Base-by-base conservation (phyloP, 1,140 invertebrate genomes). In the Plodia interpunctella region DNA sequence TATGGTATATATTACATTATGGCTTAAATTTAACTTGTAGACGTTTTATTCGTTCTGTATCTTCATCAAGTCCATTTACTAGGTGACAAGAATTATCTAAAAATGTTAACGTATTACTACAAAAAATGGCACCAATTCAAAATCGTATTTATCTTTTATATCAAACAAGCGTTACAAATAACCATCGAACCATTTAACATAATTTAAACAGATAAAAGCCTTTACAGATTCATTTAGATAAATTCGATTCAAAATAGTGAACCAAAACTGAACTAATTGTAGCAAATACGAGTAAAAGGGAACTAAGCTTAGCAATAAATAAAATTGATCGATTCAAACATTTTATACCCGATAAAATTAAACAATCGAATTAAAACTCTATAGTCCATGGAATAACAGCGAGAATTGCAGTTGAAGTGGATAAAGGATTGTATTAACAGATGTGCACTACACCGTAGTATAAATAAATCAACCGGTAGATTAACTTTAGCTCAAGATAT, bases 341-440 rank as follows among this genome's bases (percentile, higher is more conserved):
- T 44, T 44, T 44, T 15, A 15, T 44, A 5, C 2, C 6, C 38
- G n/a, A 5, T 44, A 15, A 44, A 44, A 15, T 44, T 5, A 10
- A 32, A 44, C 38, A 44, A 44, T 3, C 9, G 38, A 44, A 17
- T 44, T 44, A 15, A n/a, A 15, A 44, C 15, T 44, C 38, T 44
- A 44, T 1, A 44, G 10, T 44, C 2, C 0, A 17, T 6, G 38
- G 2, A 17, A 15, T 15, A 44, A 44, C 5, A 15, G 38, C 38
- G 38, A 44, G 13, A 44, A 44, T 44, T 44, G 38, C 13, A 44
- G 38, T 17, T 10, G 15, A 5, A 15, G 13, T 17, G n/a, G 13
- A 17, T 44, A 44, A 44, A 44, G 38, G 38, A 44, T 44, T 44
- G 38, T n/a, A 44, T 44, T 44, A 44, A 44, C 38, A 44, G 38